Evolutionary conservation across 2,797 vertebrate genomes (phyloP).

Genomic region (Propithecus perrieri): DNA sequence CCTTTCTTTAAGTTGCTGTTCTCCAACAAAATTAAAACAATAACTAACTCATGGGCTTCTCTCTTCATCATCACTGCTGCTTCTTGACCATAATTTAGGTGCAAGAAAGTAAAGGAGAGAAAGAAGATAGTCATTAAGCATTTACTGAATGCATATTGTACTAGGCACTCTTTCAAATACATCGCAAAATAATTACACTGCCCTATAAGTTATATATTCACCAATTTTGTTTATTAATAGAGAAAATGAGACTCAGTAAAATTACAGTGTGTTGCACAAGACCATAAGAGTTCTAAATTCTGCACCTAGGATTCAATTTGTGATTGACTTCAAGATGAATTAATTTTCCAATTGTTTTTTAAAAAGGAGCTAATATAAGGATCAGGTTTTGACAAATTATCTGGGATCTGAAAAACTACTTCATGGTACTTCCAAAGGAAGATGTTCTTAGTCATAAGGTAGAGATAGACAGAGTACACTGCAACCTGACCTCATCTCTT

Average conservation of each 20-base stretch:
- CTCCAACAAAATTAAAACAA: neutral
- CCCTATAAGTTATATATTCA: neutral
- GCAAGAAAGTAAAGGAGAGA: neutral
- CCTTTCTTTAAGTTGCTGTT: neutral
- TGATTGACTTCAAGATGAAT: neutral
- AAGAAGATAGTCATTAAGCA: neutral
- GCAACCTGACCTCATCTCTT: neutral
- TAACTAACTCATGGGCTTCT: neutral
- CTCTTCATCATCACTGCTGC: neutral
- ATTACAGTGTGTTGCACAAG: neutral
- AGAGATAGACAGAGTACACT: fast-evolving
- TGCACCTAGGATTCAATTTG: neutral
- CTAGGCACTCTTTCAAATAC: neutral
- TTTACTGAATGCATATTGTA: neutral
- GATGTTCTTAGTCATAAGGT: neutral
- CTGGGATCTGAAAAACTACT: neutral
- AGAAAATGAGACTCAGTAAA: neutral
- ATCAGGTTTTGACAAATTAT: neutral
- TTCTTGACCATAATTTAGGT: neutral
- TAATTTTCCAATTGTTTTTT: neutral
- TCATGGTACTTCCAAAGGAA: neutral
- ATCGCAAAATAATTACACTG: neutral
- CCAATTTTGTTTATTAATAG: neutral
- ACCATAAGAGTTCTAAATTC: neutral
- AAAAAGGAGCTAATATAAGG: neutral